Percentiles rank a stretch among this genome's conserved stretches.
Conservation (phyloP, 2,113 vertebrate species). For the Origma solitaria region DNA sequence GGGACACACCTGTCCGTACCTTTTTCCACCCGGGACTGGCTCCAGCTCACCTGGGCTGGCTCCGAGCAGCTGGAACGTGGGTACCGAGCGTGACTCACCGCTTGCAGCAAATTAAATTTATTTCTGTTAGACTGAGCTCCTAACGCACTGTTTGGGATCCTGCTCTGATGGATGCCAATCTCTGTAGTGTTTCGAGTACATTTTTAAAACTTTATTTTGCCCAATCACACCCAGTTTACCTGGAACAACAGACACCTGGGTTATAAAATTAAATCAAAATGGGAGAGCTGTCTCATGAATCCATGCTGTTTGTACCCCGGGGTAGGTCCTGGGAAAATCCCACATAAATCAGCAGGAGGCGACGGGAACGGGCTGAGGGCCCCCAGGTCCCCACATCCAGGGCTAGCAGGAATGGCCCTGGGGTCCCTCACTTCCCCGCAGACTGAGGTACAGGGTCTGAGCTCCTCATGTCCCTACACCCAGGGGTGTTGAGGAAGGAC, state of each 20-base stretch:
- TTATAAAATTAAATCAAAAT: no score
- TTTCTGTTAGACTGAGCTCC: rapidly evolving
- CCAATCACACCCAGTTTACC: rapidly evolving
- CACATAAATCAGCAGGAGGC: rapidly evolving
- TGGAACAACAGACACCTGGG: rapidly evolving
- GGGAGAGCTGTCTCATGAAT: not conserved
- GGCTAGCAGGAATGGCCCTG: no score
- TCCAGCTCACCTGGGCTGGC: no score
- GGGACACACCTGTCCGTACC: rapidly evolving
- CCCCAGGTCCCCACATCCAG: not conserved
- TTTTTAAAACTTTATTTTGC: not conserved
- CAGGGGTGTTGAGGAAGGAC: not conserved
- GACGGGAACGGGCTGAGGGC: rapidly evolving
- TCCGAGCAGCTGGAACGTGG: rapidly evolving
- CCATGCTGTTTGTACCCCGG: not conserved
- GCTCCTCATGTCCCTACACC: not conserved
- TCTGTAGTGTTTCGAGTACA: rapidly evolving
- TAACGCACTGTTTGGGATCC: rapidly evolving
- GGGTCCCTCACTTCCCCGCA: not conserved
- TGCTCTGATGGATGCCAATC: rapidly evolving
- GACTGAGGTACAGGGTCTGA: no score
- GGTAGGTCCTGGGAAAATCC: not conserved
- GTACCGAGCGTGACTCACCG: rapidly evolving
- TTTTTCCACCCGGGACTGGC: not conserved
- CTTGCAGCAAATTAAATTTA: not conserved